Base-by-base conservation (phyloP, 1,140 invertebrate genomes). In the Myzus persicae region DNA sequence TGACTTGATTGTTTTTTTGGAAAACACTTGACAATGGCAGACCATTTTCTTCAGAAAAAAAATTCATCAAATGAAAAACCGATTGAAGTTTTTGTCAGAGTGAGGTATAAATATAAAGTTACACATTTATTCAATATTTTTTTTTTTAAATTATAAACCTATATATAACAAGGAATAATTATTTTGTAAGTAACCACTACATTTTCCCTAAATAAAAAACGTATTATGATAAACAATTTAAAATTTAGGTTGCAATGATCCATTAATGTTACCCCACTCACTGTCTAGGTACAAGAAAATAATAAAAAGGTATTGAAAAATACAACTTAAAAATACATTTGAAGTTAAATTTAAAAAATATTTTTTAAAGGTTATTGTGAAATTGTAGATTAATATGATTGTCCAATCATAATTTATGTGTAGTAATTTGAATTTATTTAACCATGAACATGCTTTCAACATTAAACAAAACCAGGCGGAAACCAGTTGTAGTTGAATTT, bases 61-160 rank as follows among this genome's bases (percentile, higher is more conserved):
- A 84, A 84, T 54, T 54, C 81, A 31, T 42, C 91, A 31, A 81
- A 81, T 93, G 93, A 94, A 90, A 94, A 93, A 94, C 92, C 92
- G n/a, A 93, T 94, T 59, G 93, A 94, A 92, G 94, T 94, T 91
- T 94, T 94, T n/a, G 94, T 94, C 36, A 90, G 94, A 94, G 94
- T 94, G 31, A 93, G 94, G 94, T 94, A 94, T 38, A 81, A 81
- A 24, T 38, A n/a, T n/a, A n/a, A n/a, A n/a, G n/a, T n/a, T 76
- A n/a, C 14, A 51, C 5, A 4, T 76, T 67, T 67, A 11, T n/a
- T 76, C 31, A 36, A n/a, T 76, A n/a, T 76, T 76, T 76, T 67
- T n/a, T n/a, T 76, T 76, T 76, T 67, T 0, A 18, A 51, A 76
- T n/a, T 18, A 18, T 76, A 67, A n/a, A n/a, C n/a, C n/a, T n/a